Evolutionary conservation across 1,140 invertebrate genomes (phyloP).

Genomic region (Nasonia vitripennis): DNA sequence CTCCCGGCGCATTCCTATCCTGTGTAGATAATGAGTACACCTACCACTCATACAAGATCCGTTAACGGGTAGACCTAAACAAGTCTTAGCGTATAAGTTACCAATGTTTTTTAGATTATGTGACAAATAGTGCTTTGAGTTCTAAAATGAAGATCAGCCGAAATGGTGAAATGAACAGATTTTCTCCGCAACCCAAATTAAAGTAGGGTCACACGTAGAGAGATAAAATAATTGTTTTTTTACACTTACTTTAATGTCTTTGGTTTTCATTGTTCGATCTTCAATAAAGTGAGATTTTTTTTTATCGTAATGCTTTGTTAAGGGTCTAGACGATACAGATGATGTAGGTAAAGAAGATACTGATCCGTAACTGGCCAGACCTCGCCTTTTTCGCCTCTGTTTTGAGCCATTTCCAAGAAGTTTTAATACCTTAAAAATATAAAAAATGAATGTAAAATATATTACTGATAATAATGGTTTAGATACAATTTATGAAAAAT

Average conservation of each 20-base stretch:
- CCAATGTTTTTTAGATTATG: too few species aligned
- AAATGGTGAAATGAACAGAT: too few species aligned
- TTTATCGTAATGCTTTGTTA: constrained; percentile 78
- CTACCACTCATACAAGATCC: too few species aligned
- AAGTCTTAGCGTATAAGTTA: too few species aligned
- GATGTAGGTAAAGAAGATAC: constrained; percentile 89
- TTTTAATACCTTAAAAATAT: constrained; percentile 82
- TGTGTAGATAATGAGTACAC: too few species aligned
- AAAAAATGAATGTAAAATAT: background rate
- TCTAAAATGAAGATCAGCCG: too few species aligned
- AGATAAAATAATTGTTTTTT: too few species aligned
- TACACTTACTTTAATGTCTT: constrained; percentile 81
- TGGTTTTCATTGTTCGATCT: constrained; percentile 83
- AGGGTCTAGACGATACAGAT: constrained; percentile 85
- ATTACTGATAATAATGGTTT: background rate
- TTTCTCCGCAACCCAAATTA: too few species aligned
- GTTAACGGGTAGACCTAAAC: too few species aligned
- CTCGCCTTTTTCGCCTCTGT: constrained; percentile 75
- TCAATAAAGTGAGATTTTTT: constrained; percentile 73
- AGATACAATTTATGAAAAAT: background rate
- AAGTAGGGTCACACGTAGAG: too few species aligned
- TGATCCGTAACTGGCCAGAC: constrained; percentile 80
- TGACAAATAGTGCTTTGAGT: too few species aligned
- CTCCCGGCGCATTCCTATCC: too few species aligned
- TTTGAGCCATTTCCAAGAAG: constrained; percentile 83